These are phyloP conservation scores for Pseudococcus viburni DNA, from an alignment of 2,888 invertebrate species.

Conservation along the genomic window DNA sequence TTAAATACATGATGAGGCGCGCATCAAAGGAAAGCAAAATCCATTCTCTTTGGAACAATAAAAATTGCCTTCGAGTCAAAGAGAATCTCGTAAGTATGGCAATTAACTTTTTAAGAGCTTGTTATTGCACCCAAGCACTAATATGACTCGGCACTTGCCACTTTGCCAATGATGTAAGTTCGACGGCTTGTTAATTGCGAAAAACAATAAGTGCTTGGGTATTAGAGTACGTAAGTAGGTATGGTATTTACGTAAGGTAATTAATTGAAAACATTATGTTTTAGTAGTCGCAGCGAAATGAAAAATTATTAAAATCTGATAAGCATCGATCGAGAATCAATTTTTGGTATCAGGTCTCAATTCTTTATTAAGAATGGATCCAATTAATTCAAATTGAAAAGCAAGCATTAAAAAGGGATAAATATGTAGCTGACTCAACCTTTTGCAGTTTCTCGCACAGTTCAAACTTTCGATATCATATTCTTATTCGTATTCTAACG, in stretches of 20 bases:
- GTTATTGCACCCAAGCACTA: conserved; percentile 1
- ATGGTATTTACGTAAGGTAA: neutral
- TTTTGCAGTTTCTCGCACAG: too few species aligned
- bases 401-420: too few species aligned
- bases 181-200: conserved; percentile 15
- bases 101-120: conserved; percentile 8
- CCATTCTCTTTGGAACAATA: conserved; percentile 2
- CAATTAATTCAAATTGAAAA: too few species aligned
- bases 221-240: neutral
- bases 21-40: conserved; percentile 22
- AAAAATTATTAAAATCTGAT: neutral
- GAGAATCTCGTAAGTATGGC: neutral
- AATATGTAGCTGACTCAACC: too few species aligned
- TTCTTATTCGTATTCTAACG: too few species aligned
- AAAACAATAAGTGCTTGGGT: neutral
- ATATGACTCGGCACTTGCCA: conserved; percentile 17
- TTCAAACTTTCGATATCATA: too few species aligned
- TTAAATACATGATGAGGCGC: neutral
- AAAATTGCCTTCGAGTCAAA: neutral
- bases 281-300: neutral
- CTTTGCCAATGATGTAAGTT: neutral
- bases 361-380: too few species aligned
- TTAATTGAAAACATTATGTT: neutral
- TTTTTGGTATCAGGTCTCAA: too few species aligned
- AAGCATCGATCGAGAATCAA: too few species aligned